phyloP scores from a whole-genome alignment of 2,113 vertebrate genomes.

The Ciconia stormi region DNA sequence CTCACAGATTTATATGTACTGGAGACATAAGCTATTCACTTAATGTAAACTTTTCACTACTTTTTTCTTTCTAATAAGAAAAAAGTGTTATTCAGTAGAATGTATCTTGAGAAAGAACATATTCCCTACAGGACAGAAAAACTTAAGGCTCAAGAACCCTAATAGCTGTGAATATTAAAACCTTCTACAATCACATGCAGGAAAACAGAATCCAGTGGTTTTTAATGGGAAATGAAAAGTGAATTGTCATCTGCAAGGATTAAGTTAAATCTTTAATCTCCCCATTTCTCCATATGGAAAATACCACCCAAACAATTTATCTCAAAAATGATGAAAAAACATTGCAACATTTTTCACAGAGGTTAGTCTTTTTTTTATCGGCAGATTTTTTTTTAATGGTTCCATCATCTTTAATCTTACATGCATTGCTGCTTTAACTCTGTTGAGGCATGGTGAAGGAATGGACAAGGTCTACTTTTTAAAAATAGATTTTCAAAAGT shows the following conservation, averaged over 20 bases:
- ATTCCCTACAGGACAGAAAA: background rate
- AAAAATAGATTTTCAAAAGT: background rate
- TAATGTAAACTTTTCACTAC: background rate
- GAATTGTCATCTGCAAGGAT: conserved; percentile 11
- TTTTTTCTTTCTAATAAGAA: background rate
- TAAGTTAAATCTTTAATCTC: conserved; percentile 45
- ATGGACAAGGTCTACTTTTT: background rate
- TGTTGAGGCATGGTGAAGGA: background rate
- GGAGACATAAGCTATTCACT: background rate
- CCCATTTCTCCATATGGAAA: background rate
- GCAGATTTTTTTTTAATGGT: background rate
- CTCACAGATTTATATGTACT: background rate
- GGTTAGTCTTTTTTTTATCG: background rate
- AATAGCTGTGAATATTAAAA: conserved; percentile 24
- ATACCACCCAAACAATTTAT: background rate
- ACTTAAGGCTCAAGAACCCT: background rate
- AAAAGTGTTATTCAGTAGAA: background rate
- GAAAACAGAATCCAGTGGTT: background rate
- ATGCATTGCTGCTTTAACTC: background rate
- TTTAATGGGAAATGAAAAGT: conserved; percentile 40
- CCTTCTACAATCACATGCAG: background rate
- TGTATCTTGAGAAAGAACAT: background rate
- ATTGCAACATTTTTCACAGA: background rate
- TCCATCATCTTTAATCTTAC: background rate
- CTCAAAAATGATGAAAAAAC: background rate